Percentiles rank a stretch among this genome's conserved stretches.
These are phyloP conservation scores for Salticus scenicus DNA, from an alignment of 2,888 invertebrate species.

Conservation along the genomic window DNA sequence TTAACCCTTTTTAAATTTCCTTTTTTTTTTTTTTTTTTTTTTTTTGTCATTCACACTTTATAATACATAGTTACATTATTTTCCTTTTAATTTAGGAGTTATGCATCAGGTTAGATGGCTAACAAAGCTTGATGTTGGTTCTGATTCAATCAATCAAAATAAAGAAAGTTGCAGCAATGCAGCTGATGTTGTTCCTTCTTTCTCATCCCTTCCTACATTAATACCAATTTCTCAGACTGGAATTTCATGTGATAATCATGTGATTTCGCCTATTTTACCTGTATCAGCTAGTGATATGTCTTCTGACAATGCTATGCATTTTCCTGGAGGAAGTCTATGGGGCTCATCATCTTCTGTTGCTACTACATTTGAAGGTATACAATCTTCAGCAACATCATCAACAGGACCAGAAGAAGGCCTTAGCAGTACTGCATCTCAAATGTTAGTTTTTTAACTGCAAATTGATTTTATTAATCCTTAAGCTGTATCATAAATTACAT, in stretches of 20 bases:
- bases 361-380: conserved; percentile 57
- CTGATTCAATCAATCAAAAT: conserved; percentile 40
- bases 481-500: no score
- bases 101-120: conserved; percentile 89
- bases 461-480: neutral
- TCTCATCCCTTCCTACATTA: conserved; percentile 62
- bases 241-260: conserved; percentile 58
- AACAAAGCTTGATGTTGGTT: conserved; percentile 74
- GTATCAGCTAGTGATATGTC: conserved; percentile 63
- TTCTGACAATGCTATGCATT: conserved; percentile 65
- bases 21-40: conserved; percentile 20
- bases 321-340: conserved; percentile 61
- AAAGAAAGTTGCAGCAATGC: conserved; percentile 38
- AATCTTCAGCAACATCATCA: conserved; percentile 44
- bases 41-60: no score
- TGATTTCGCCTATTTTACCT: conserved; percentile 53
- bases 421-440: conserved; percentile 45
- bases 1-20: neutral
- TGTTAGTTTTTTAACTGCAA: conserved; percentile 34
- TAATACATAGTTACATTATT: neutral
- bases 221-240: conserved; percentile 44
- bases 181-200: conserved; percentile 51
- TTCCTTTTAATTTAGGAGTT: conserved; percentile 79
- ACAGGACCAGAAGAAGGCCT: conserved; percentile 54
- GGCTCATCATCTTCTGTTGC: conserved; percentile 63